Base-by-base conservation (phyloP, 2,888 invertebrate species). In the Noctua janthe region DNA sequence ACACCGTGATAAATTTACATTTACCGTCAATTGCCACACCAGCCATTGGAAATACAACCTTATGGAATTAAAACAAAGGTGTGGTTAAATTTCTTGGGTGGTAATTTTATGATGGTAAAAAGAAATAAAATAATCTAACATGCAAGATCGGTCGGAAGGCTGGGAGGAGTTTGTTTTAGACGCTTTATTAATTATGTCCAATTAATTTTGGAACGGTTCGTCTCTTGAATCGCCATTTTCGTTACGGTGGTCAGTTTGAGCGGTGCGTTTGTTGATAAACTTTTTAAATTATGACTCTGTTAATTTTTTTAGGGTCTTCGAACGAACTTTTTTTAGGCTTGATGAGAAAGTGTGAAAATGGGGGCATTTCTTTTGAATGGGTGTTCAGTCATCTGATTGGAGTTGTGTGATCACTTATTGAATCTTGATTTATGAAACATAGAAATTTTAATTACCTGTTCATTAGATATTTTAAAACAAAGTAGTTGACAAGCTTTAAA, bases 161-260 rank as follows among this genome's bases (percentile, higher is more conserved):
- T 94, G 94, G 94, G 94, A 92, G 95, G 94, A 95, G 96, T 95
- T 95, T 95, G 95, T 94, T 95, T 95, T 95, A 94, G 95, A 94
- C 92, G 95, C 94, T 95, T 95, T 97, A 96, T 96, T 97, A 97
- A 97, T 96, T 96, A 96, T 96, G 96, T 96, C 96, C 93, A 95
- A 97, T 96, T 96, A 96, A 97, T 96, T 96, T 95, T 87, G 91
- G 92, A 92, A 95, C 93, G 95, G 95, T 93, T 91, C 92, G 91
- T 94, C 94, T 93, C 89, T 94, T 87, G 91, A 93, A 94, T 93
- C 89, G 95, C 95, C 89, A 94, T 94, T 94, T 94, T 93, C 86
- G 92, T 91, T 92, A 92, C 91, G 92, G 94, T 92, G 93, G 94
- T 92, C 90, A 91, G 90, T 91, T 88, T 86, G 81, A 83, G 85